Evolutionary conservation across 2,113 vertebrate species (phyloP).

Genomic region (Corvus moneduloides): DNA sequence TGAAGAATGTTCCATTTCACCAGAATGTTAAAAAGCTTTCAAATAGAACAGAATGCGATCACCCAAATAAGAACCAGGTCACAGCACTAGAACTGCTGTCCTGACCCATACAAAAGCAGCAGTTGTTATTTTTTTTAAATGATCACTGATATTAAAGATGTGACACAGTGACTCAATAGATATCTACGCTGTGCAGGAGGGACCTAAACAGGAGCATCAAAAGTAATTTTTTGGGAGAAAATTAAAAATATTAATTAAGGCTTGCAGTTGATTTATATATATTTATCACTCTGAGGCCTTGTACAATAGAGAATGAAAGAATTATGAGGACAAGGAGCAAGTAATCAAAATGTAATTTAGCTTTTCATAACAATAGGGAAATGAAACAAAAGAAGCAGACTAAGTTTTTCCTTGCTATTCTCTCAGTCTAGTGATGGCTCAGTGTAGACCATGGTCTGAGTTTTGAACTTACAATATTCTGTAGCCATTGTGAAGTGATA

Average conservation of each 20-base stretch:
- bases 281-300: neutral
- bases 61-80: constrained; percentile 10
- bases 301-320: neutral
- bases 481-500: neutral
- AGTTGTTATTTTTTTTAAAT: neutral
- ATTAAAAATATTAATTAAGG: neutral
- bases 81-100: neutral
- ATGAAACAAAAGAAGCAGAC: neutral
- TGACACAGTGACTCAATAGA: neutral
- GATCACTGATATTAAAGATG: neutral
- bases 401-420: neutral
- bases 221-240: neutral
- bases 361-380: neutral
- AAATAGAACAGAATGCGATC: constrained; percentile 2
- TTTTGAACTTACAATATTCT: neutral
- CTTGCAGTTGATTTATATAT: neutral
- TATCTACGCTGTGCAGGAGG: neutral
- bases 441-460: neutral
- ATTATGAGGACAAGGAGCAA: neutral
- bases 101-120: neutral
- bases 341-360: neutral
- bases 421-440: neutral
- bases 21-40: constrained; percentile 28
- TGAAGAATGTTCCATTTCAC: constrained; percentile 15
- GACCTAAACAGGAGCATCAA: neutral